A percentile compares a stretch with the other conserved stretches of the same genome.
phyloP scores from a whole-genome alignment of 2,888 invertebrate genomes.

The Ctenicera cuprea region DNA sequence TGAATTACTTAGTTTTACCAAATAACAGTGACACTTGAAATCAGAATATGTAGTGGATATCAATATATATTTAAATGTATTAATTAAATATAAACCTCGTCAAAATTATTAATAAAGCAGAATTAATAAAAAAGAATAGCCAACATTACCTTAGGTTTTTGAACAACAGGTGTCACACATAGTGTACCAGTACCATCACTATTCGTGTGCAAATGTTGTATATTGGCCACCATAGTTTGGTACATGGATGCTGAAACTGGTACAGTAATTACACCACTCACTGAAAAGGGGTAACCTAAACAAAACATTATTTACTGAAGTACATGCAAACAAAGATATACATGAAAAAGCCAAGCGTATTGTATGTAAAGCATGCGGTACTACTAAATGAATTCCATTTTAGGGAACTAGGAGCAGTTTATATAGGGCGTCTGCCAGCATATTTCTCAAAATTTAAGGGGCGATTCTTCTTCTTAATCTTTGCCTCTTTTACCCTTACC shows the following conservation, averaged over 20 bases:
- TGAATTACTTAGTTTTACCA: too few species aligned
- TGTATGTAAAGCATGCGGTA: slow-evolving; percentile 8
- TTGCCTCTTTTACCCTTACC: too few species aligned
- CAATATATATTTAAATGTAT: too few species aligned
- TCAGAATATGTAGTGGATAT: too few species aligned
- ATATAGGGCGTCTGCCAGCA: too few species aligned
- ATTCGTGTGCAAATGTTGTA: slow-evolving; percentile 83
- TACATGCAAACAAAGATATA: slow-evolving; percentile 59
- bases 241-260: slow-evolving; percentile 97
- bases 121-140: background rate
- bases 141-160: slow-evolving; percentile 77
- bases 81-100: too few species aligned
- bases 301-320: slow-evolving; percentile 64
- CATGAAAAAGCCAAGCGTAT: slow-evolving; percentile 9
- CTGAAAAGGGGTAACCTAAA: slow-evolving; percentile 87
- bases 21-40: too few species aligned
- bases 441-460: too few species aligned
- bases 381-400: background rate
- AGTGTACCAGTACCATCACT: slow-evolving; percentile 89
- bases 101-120: too few species aligned
- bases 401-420: too few species aligned
- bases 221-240: slow-evolving; percentile 95
- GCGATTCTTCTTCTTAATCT: too few species aligned
- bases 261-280: slow-evolving; percentile 95
- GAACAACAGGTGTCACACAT: slow-evolving; percentile 89